Percentiles rank a stretch among this genome's conserved stretches.
Conservation (phyloP, 2,888 invertebrate species). For the Sesia apiformis region DNA sequence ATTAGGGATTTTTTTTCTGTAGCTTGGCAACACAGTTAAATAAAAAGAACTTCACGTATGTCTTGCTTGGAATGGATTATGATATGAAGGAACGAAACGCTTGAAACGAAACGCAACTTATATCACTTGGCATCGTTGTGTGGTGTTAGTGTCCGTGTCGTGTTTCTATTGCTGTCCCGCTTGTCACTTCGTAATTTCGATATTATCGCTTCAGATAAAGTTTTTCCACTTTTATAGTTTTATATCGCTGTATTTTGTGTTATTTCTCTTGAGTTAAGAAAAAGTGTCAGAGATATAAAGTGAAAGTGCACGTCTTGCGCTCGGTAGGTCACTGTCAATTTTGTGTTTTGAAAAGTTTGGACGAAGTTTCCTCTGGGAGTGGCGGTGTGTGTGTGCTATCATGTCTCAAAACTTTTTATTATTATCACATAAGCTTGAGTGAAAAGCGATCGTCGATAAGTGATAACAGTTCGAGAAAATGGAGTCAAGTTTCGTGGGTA, state of each 20-base stretch:
- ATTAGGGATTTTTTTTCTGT: too few relatives aligned
- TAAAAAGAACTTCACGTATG: too few relatives aligned
- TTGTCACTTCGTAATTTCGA: neutral
- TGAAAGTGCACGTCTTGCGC: constrained; percentile 6
- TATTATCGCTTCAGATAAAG: neutral
- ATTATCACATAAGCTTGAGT: constrained; percentile 35
- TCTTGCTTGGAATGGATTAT: too few relatives aligned
- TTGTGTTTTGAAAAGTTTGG: constrained; percentile 19
- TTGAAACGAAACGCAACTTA: too few relatives aligned
- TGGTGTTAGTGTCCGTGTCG: constrained; percentile 23
- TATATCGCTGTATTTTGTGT: constrained; percentile 8
- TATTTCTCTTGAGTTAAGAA: constrained; percentile 15
- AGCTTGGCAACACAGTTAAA: too few relatives aligned
- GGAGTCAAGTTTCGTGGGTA: constrained; percentile 57
- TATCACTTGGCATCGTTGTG: too few relatives aligned
- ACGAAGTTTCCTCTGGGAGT: constrained; percentile 39
- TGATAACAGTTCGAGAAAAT: constrained; percentile 29
- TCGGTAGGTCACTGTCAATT: constrained; percentile 8
- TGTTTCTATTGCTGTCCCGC: neutral
- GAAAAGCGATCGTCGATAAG: constrained; percentile 20
- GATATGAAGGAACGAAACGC: too few relatives aligned
- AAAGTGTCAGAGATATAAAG: constrained; percentile 15
- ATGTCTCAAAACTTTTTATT: constrained; percentile 53
- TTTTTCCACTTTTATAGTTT: constrained; percentile 23
- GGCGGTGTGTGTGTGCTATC: constrained; percentile 47